Evolutionary conservation across 1,140 invertebrate genomes (phyloP), one percentile per base, ranked within the genome.

Genomic region (Archivesica marissinica): DNA sequence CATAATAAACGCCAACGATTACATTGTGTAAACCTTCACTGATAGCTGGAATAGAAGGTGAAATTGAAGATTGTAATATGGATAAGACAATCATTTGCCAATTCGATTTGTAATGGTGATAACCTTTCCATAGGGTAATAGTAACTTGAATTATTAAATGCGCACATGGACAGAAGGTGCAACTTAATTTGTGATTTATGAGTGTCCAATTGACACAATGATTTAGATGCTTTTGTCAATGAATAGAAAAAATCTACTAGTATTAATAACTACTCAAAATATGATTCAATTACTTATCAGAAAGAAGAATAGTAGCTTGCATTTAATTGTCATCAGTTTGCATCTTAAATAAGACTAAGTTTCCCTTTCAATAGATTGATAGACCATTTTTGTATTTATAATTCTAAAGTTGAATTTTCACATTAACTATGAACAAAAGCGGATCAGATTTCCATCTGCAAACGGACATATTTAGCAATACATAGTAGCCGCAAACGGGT

Each of bases 321-420:
- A 44, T 44, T 70, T 23, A 3, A 70, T 70, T 70, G 38, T 70
- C 9, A 41, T 30, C 1, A 44, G 1, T 70, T 47, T 23, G 39
- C 66, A 47, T 70, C 39, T 44, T 66, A 23, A 59, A 66, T 23
- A 17, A 70, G 47, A 70, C 41, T 11, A 70, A 70, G 66, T 70
- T 70, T 70, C 66, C 9, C 47, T 70, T 70, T 70, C 41, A 70
- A 44, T 23, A 28, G 66, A 70, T 39, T 23, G 13, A 25, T 39
- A 1, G 20, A 44, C n/a, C 39, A 11, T 30, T 70, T 23, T 23
- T 70, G 66, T 70, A 66, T 70, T 70, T 25, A 70, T 23, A 30
- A 25, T 44, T 70, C 47, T 30, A 44, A 47, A 44, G n/a, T 44
- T 38, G 35, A 38, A 44, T 38, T 70, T 44, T 70, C 39, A 47